Conservation (phyloP, 1,140 invertebrate genomes). For the Philopotamus ludificatus region DNA sequence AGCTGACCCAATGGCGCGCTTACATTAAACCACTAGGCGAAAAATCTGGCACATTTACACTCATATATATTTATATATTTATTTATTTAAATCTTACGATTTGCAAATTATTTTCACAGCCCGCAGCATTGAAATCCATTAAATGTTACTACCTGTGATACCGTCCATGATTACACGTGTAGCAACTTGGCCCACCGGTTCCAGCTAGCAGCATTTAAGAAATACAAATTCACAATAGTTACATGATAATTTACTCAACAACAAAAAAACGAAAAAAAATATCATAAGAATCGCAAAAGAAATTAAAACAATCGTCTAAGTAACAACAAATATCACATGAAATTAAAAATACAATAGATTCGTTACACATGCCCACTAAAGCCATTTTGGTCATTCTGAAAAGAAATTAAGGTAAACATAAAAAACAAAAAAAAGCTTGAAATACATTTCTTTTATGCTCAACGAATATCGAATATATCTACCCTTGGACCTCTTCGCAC, state of each 20-base stretch:
- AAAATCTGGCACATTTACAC: conserved; percentile 16
- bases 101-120: conserved; percentile 9
- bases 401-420: conserved; percentile 33
- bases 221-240: conserved; percentile 15
- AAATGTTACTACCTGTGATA: conserved; percentile 40
- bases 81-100: background rate
- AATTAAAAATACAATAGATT: conserved; percentile 22
- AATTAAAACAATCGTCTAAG: conserved; percentile 13
- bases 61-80: background rate
- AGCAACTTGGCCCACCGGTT: conserved; percentile 30
- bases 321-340: conserved; percentile 31
- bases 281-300: conserved; percentile 10
- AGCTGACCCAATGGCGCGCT: background rate
- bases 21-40: background rate
- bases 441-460: background rate
- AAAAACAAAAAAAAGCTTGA: conserved; percentile 21
- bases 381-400: conserved; percentile 34
- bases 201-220: conserved; percentile 34
- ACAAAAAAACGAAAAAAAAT: background rate
- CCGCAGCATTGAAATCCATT: conserved; percentile 8
- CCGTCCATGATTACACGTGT: conserved; percentile 41
- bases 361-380: conserved; percentile 37
- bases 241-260: background rate
- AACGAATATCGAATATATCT: conserved; percentile 32
- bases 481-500: conserved; percentile 54